phyloP scores from a whole-genome alignment of 2,797 vertebrate species.

The Microtus agrestis region DNA sequence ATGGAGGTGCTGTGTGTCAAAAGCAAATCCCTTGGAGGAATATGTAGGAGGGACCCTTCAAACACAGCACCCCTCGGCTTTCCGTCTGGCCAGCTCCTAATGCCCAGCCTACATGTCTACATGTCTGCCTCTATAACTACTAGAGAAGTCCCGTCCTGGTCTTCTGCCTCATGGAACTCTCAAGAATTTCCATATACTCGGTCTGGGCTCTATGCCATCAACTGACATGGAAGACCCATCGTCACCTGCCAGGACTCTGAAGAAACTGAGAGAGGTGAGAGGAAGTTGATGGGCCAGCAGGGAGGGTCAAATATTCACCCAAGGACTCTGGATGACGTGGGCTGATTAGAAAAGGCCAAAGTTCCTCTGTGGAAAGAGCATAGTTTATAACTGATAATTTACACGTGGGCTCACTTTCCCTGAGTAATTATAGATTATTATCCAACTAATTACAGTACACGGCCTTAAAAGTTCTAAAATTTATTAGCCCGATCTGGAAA shows the following conservation, averaged over 20 bases:
- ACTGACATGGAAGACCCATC: not conserved
- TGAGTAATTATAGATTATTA: conserved; percentile 85
- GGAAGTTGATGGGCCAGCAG: not conserved
- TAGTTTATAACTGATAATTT: conserved; percentile 75
- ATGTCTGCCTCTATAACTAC: not conserved
- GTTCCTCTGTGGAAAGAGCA: conserved; percentile 51
- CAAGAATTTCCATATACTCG: not conserved
- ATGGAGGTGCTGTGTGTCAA: not conserved
- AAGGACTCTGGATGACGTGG: not conserved
- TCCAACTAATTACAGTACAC: conserved; percentile 81
- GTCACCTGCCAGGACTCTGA: conserved; percentile 6
- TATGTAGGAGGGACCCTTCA: not conserved
- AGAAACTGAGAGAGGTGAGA: not conserved
- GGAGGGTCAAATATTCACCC: not conserved
- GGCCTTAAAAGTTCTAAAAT: conserved; percentile 82
- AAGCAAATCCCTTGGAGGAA: not conserved
- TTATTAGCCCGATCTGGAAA: conserved; percentile 80
- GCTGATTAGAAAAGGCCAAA: conserved; percentile 60
- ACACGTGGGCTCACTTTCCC: conserved; percentile 68
- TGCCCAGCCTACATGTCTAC: not conserved
- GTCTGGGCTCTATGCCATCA: conserved; percentile 21
- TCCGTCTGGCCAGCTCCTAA: not conserved
- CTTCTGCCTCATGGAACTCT: not conserved
- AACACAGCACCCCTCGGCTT: not conserved
- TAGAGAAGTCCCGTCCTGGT: not conserved